Conservation (phyloP, 2,888 invertebrate genomes). For the Agrotis puta region DNA sequence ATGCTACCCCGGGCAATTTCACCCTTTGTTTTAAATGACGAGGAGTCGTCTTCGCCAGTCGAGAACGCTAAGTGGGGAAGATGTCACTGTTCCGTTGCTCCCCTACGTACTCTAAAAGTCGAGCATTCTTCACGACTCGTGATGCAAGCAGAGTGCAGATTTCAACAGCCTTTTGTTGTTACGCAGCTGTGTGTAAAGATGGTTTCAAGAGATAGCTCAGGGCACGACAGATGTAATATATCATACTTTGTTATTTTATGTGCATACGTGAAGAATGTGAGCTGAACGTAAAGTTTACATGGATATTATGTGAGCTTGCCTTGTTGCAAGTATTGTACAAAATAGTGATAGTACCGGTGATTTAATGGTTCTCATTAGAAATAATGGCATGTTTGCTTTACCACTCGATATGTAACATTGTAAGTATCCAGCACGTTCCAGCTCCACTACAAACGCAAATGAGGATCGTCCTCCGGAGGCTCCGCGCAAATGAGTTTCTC, state of each 20-base stretch:
- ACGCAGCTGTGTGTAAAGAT: slow-evolving; percentile 66
- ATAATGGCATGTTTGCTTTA: slow-evolving; percentile 67
- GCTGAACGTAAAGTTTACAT: slow-evolving; percentile 12
- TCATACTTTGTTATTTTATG: slow-evolving; percentile 59
- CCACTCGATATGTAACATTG: slow-evolving; percentile 68
- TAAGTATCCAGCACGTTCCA: slow-evolving; percentile 69
- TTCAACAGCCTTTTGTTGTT: slow-evolving; percentile 85
- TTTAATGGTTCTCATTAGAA: slow-evolving; percentile 67
- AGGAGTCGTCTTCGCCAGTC: slow-evolving; percentile 79
- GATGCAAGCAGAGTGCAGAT: slow-evolving; percentile 81
- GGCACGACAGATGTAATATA: slow-evolving; percentile 54
- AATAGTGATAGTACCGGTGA: slow-evolving; percentile 45
- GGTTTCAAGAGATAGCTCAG: slow-evolving; percentile 56
- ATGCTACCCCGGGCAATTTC: slow-evolving; percentile 82
- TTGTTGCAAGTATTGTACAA: slow-evolving; percentile 20
- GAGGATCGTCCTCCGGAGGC: slow-evolving; percentile 83
- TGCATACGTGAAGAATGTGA: slow-evolving; percentile 39
- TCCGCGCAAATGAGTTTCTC: slow-evolving; percentile 86
- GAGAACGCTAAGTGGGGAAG: slow-evolving; percentile 82
- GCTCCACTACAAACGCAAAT: slow-evolving; percentile 83
- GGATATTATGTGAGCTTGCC: slow-evolving; percentile 25
- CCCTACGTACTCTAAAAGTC: slow-evolving; percentile 80
- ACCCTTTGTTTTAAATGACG: slow-evolving; percentile 88
- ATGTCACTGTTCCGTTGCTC: slow-evolving; percentile 84
- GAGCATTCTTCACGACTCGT: slow-evolving; percentile 79